Conservation (phyloP, 2,113 vertebrate genomes). For the Marmota flaviventris region DNA sequence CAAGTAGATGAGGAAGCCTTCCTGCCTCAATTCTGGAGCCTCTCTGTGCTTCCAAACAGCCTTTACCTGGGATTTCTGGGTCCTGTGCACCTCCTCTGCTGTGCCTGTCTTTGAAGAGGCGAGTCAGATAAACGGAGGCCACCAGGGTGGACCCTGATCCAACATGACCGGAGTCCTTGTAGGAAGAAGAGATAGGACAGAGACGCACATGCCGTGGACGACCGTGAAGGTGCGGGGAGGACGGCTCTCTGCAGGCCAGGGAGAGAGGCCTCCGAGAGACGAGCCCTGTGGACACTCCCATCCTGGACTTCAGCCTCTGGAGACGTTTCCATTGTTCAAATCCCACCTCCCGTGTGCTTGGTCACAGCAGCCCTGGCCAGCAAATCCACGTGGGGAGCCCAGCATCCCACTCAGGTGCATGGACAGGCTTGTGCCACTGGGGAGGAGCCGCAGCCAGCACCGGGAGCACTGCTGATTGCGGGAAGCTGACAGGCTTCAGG, state of each 20-base stretch:
- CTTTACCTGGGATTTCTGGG: fast-evolving
- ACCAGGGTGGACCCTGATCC: background rate
- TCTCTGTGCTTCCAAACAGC: background rate
- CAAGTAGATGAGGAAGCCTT: background rate
- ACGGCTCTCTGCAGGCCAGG: fast-evolving
- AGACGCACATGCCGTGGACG: background rate
- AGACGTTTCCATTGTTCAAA: background rate
- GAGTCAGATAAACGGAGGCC: background rate
- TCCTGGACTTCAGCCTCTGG: background rate
- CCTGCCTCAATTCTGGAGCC: background rate
- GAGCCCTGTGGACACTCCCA: fast-evolving
- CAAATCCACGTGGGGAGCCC: fast-evolving
- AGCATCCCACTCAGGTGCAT: background rate
- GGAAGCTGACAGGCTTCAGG: background rate
- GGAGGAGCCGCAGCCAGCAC: background rate
- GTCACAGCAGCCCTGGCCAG: fast-evolving
- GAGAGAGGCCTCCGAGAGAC: background rate
- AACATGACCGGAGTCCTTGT: background rate
- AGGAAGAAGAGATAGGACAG: background rate
- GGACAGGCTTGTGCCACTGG: too few relatives aligned
- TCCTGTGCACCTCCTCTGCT: background rate
- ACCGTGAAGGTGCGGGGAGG: background rate
- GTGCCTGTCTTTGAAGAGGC: background rate
- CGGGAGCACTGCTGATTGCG: fast-evolving
- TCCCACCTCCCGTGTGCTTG: fast-evolving